Evolutionary conservation across 2,797 vertebrate genomes (phyloP).

Genomic region (Sparidentex hasta): DNA sequence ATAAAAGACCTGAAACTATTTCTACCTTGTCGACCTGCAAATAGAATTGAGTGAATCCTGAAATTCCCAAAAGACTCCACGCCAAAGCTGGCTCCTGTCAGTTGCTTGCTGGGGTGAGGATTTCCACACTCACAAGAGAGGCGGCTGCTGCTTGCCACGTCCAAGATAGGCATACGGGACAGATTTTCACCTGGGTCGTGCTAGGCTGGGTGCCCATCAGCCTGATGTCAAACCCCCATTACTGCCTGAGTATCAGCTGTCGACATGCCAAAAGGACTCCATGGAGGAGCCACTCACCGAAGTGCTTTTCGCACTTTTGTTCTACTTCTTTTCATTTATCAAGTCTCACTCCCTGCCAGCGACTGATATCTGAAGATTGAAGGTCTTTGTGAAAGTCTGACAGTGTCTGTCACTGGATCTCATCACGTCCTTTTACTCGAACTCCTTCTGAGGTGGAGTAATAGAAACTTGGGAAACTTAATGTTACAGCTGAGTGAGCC

Average conservation of each 20-base stretch:
- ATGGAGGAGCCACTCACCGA: constrained; percentile 56
- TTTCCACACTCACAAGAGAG: neutral
- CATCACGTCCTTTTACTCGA: constrained; percentile 49
- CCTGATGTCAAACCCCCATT: constrained; percentile 67
- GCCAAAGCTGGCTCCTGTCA: constrained; percentile 19
- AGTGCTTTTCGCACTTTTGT: constrained; percentile 73
- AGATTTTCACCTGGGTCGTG: constrained; percentile 51
- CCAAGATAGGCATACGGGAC: constrained; percentile 24
- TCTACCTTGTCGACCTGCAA: neutral
- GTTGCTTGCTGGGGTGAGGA: constrained; percentile 8
- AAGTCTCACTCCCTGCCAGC: constrained; percentile 58
- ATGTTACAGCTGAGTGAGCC: constrained; percentile 75
- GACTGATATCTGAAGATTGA: constrained; percentile 72
- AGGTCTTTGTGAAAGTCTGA: constrained; percentile 63
- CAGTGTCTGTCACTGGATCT: constrained; percentile 67
- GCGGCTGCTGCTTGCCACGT: constrained; percentile 36
- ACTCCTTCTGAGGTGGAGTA: constrained; percentile 58
- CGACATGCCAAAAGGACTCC: constrained; percentile 65
- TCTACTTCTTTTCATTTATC: constrained; percentile 72
- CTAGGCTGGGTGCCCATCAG: constrained; percentile 65
- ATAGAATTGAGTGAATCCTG: neutral
- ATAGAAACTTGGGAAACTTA: constrained; percentile 76
- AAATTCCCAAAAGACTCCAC: neutral
- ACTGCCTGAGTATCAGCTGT: constrained; percentile 67
- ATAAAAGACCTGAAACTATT: neutral